phyloP scores from a whole-genome alignment of 2,113 vertebrate species.

The Tenebrosternarchus preto region DNA sequence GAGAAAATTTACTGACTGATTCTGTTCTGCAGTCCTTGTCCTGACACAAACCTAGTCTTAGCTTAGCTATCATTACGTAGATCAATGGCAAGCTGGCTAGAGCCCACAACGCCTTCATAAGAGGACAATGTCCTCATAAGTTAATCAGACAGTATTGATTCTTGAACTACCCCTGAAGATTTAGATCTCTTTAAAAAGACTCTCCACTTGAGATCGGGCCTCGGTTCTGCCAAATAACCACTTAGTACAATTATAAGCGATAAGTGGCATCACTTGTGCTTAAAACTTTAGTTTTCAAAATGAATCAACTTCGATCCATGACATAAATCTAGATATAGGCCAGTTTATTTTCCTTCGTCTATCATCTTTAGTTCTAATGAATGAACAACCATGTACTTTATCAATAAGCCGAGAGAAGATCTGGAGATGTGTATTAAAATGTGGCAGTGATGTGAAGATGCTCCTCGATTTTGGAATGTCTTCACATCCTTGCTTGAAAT shows the following conservation, averaged over 20 bases:
- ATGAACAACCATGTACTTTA: not conserved
- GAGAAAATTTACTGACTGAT: slow-evolving; percentile 1
- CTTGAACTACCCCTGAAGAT: slow-evolving; percentile 15
- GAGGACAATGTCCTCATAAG: slow-evolving; percentile 49
- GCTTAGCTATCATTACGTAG: slow-evolving; percentile 17
- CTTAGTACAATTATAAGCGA: slow-evolving; percentile 63
- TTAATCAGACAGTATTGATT: slow-evolving; percentile 62
- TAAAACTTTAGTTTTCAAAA: slow-evolving; percentile 59
- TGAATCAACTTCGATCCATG: slow-evolving; percentile 45
- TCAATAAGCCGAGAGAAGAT: not conserved
- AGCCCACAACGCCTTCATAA: slow-evolving; percentile 20
- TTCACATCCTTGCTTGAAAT: too few species aligned
- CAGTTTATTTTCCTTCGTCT: slow-evolving; percentile 53
- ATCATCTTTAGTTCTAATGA: slow-evolving; percentile 2
- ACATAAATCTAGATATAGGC: slow-evolving; percentile 56
- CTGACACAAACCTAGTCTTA: not conserved
- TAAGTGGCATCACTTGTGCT: slow-evolving; percentile 49
- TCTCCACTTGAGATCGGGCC: slow-evolving; percentile 56
- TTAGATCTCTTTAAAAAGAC: slow-evolving; percentile 36
- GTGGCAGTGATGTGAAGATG: not conserved
- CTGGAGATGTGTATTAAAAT: not conserved
- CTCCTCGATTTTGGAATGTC: not conserved
- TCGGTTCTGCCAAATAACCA: slow-evolving; percentile 71
- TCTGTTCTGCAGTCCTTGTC: not conserved
- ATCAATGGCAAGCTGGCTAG: slow-evolving; percentile 21